Percentiles rank a stretch among this genome's conserved stretches.
Evolutionary conservation across 2,113 vertebrate species (phyloP).

Genomic region (Elaphurus davidianus): DNA sequence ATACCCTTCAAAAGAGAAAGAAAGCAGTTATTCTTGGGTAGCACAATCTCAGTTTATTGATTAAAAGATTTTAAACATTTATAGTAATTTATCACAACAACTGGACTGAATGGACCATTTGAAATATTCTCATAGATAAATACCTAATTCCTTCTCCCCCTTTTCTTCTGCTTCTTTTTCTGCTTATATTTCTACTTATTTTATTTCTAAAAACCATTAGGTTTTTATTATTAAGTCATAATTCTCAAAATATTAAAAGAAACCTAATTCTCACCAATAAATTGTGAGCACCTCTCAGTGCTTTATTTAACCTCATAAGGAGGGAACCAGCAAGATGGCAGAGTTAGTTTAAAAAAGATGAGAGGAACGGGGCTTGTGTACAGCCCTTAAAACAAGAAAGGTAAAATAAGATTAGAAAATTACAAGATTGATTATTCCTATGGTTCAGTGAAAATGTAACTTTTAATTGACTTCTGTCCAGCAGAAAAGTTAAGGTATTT

Average conservation of each 20-base stretch:
- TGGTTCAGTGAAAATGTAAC: background rate
- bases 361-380: background rate
- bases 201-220: background rate
- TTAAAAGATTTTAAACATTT: slow-evolving; percentile 52
- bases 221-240: background rate
- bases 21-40: background rate
- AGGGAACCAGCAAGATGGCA: background rate
- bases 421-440: background rate
- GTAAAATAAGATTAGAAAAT: background rate
- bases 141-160: background rate
- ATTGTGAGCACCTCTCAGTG: background rate
- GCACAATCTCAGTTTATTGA: slow-evolving; percentile 15
- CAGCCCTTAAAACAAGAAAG: background rate
- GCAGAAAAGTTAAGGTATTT: background rate
- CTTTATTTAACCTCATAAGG: background rate
- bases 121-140: background rate
- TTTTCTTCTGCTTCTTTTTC: background rate
- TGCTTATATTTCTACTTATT: background rate
- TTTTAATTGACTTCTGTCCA: background rate
- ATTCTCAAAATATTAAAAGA: background rate
- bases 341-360: background rate
- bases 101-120: background rate
- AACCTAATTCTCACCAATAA: background rate
- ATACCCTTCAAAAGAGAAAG: background rate
- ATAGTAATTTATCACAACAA: background rate